Conservation (phyloP, 23 tunicate genomes). For the Styela clava region DNA sequence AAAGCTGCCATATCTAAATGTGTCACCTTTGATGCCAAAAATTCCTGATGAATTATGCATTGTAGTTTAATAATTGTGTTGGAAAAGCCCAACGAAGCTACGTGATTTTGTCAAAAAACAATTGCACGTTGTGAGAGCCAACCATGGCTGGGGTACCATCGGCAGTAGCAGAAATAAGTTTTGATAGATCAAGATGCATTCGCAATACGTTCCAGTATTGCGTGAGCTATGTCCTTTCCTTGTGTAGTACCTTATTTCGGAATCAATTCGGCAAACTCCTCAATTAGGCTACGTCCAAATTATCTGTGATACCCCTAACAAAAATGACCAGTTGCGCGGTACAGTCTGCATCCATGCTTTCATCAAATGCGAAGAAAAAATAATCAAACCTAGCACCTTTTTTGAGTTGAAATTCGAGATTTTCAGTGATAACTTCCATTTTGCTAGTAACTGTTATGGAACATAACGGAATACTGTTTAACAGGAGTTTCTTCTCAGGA, state of each 20-base stretch:
- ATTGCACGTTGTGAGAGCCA: too few relatives aligned
- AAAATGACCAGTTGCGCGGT: constrained; percentile 10
- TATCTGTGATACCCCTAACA: background rate
- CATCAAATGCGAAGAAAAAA: constrained; percentile 20
- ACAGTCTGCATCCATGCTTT: background rate
- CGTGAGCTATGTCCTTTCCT: background rate
- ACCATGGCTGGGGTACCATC: too few relatives aligned
- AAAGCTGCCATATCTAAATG: too few relatives aligned
- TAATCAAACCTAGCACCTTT: constrained; percentile 11
- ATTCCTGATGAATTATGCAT: too few relatives aligned
- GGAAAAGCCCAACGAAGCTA: too few relatives aligned
- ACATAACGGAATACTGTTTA: background rate
- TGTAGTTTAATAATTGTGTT: too few relatives aligned
- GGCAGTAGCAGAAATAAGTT: too few relatives aligned
- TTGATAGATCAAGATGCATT: too few relatives aligned
- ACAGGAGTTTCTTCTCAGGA: background rate
- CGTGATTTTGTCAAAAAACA: too few relatives aligned
- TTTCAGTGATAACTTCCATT: constrained; percentile 24
- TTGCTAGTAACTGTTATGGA: background rate
- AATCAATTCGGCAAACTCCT: background rate
- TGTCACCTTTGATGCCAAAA: too few relatives aligned
- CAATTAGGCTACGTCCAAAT: background rate
- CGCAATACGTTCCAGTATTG: too few relatives aligned
- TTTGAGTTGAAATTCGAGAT: constrained; percentile 11
- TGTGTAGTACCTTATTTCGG: background rate